Base-by-base conservation (phyloP, 2,888 invertebrate genomes). In the Ornithoptera priamus region DNA sequence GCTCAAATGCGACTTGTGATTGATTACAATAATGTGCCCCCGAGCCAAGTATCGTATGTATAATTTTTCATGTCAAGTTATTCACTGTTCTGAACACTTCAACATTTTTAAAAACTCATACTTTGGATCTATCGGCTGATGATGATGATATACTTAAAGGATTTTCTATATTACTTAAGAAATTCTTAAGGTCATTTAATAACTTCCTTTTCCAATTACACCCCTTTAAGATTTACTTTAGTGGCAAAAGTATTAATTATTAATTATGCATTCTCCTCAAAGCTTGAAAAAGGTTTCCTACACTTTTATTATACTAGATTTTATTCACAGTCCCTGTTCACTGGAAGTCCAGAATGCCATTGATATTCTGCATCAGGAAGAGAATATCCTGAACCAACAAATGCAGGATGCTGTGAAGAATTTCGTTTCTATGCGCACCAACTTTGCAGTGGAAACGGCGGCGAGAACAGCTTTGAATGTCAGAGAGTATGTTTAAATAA, bases 281-380 rank as follows among this genome's bases (percentile, higher is more conserved):
- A 1, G 10, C 39, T 39, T 39, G 39, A 8, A 39, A 39, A 39
- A 39, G 7, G 10, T 10, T 10, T 10, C 39, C 17, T 53, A 18
- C 1, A 53, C 15, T 53, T 53, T 39, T 39, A 39, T 39, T 8
- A 39, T 10, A 39, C 10, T 30, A 30, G 30, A 30, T 30, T 30
- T 30, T 10, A 8, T 39, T 39, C 39, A 39, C 79, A 89, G 85
- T 0, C 74, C 79, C 1, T 79, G 74, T 61, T 73, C 81, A 20
- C 71, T 89, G 73, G 90, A 90, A 77, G 83, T 84, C 0, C 85
- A 85, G 57, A 86, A 84, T 58, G 81, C 85, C 0, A 68, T 87
- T 6, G 85, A 89, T 1, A 69, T 90, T 4, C 68, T 90, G 3
- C 84, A 86, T 30, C 90, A 89, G 72, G 90, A 92, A 67, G 89